Evolutionary conservation across 2,113 vertebrate genomes (phyloP), one percentile per base, ranked within the genome.

Genomic region (Mungos mungo): DNA sequence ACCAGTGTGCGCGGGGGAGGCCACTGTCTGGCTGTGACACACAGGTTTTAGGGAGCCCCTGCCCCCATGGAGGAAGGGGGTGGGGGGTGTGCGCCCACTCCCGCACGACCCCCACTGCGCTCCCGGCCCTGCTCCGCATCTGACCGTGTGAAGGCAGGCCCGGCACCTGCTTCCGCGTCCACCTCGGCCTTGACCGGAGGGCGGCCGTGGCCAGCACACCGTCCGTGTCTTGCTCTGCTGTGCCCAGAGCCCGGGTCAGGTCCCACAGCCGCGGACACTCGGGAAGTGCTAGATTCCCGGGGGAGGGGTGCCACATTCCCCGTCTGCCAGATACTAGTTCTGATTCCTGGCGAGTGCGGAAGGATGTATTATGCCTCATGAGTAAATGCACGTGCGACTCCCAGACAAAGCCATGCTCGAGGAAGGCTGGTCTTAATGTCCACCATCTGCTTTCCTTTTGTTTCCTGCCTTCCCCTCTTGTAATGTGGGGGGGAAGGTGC

Each of bases 61-160:
- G n/a, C 4, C 19, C 77, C 13, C 0, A 1, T 25, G 25, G 0
- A 9, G 38, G 60, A 35, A 72, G 54, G 29, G 4, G 23, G 52
- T 23, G 54, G 10, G 15, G 65, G 66, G 31, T 31, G 7, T 1
- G 4, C 16, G 13, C 13, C 33, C 38, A 21, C 16, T 33, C 14
- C 10, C 14, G 47, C 23, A 9, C 35, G 45, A 2, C 10, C 29
- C 23, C 33, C 23, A 16, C 0, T 1, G 29, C 4, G 2, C 38
- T 41, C 63, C 5, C 13, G 14, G 13, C 69, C 0, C 0, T 16
- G 52, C 33, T 14, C 5, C 0, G 21, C 0, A 13, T 38, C 35
- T 0, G 69, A 38, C 10, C 10, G 21, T 2, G 35, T 13, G 21
- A 25, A 23, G 27, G 38, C 54, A 8, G 47, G 60, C 21, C 92